phyloP scores from a whole-genome alignment of 2,888 invertebrate genomes.

The Agapostemon virescens region DNA sequence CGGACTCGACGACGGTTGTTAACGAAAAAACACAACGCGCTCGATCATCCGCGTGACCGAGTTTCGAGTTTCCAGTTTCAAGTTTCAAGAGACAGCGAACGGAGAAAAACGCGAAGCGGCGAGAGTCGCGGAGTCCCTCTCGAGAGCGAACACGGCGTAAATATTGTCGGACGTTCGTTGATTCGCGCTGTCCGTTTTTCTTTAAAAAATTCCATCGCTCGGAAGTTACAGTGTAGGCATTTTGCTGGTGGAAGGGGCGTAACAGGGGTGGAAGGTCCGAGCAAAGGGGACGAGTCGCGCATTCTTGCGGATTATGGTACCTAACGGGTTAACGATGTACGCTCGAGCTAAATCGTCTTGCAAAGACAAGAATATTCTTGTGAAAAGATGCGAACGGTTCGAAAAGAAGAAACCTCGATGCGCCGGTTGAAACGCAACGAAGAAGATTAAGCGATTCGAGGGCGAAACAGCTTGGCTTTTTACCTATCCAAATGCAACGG shows the following conservation, averaged over 20 bases:
- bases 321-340: neutral
- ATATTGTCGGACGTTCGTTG: neutral
- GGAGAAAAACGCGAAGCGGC: neutral
- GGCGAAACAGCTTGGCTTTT: neutral
- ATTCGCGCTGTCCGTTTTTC: too few species aligned
- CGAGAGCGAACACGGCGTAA: neutral
- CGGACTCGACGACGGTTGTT: constrained; percentile 60
- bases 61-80: constrained; percentile 29
- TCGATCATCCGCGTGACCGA: constrained; percentile 53
- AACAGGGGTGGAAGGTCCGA: too few species aligned
- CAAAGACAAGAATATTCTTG: neutral
- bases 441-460: constrained; percentile 19
- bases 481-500: neutral
- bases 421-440: neutral
- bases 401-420: constrained; percentile 1
- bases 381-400: neutral
- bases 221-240: too few species aligned
- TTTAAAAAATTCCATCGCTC: neutral
- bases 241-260: too few species aligned
- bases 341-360: neutral
- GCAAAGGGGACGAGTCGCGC: too few species aligned
- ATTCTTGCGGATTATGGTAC: too few species aligned
- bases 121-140: neutral
- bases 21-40: constrained; percentile 41
- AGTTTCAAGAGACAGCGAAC: neutral